A percentile compares a stretch with the other conserved stretches of the same genome.
phyloP scores from a whole-genome alignment of 2,797 vertebrate species.

The Florisuga fusca region DNA sequence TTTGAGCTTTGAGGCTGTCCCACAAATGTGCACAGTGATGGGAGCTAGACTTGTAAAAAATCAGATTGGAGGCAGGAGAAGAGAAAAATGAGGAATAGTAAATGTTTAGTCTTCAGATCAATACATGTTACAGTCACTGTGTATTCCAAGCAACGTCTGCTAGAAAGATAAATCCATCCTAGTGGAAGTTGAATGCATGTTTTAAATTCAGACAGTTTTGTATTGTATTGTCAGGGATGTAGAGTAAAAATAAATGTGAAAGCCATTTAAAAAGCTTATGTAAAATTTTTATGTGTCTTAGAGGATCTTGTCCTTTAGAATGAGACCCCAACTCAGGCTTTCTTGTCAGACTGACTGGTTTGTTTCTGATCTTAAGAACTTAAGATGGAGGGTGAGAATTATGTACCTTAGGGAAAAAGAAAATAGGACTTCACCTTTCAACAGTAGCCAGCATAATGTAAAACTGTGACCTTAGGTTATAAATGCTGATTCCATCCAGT shows the following conservation, averaged over 20 bases:
- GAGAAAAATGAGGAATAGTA: neutral
- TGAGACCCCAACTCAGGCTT: constrained; percentile 17
- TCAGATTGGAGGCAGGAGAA: fast-evolving
- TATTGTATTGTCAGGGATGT: constrained; percentile 46
- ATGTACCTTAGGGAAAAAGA: neutral
- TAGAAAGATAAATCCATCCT: constrained; percentile 66
- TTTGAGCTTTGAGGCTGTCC: constrained; percentile 12
- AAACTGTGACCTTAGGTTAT: neutral
- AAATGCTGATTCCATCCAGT: neutral
- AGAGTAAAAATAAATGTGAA: constrained; percentile 62
- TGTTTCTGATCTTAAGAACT: neutral
- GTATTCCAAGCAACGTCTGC: constrained; percentile 66
- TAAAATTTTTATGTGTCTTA: constrained; percentile 3
- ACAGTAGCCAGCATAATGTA: fast-evolving
- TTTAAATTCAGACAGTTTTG: constrained; percentile 66
- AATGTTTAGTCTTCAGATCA: constrained; percentile 17
- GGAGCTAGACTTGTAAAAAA: neutral
- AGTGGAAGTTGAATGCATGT: constrained; percentile 72
- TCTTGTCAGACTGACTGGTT: neutral
- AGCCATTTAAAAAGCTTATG: constrained; percentile 52
- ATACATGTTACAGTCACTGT: constrained; percentile 38
- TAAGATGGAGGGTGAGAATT: neutral
- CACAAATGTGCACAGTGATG: neutral
- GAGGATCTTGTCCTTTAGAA: constrained; percentile 14
- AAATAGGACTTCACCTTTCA: neutral